Conservation (phyloP, 2,797 vertebrate species). For the Nothura maculosa region DNA sequence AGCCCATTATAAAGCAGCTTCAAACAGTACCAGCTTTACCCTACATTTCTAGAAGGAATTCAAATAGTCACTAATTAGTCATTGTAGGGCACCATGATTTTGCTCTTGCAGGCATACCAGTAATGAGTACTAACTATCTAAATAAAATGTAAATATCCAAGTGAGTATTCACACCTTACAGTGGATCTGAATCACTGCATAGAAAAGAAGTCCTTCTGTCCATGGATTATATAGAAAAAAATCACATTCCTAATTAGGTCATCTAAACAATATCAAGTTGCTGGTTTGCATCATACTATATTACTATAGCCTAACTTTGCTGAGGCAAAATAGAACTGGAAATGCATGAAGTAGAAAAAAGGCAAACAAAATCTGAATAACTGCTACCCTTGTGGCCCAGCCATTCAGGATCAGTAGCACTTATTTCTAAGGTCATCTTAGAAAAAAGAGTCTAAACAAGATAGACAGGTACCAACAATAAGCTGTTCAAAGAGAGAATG, state of each 20-base stretch:
- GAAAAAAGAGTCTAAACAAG: neutral
- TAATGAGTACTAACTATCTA: neutral
- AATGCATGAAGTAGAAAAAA: neutral
- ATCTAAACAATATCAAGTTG: neutral
- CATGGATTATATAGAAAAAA: neutral
- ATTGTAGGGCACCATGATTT: neutral
- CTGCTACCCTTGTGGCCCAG: neutral
- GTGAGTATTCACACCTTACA: neutral
- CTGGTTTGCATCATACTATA: rapidly evolving
- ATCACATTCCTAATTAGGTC: neutral
- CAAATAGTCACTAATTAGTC: neutral
- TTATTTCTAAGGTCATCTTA: neutral
- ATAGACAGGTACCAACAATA: neutral
- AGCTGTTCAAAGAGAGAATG: neutral
- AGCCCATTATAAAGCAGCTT: neutral
- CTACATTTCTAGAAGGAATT: neutral
- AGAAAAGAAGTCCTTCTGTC: neutral
- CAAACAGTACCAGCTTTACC: neutral
- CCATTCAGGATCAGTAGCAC: neutral
- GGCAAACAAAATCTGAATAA: neutral
- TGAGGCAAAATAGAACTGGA: neutral
- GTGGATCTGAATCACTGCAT: neutral
- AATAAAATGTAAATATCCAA: neutral
- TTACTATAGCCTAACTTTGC: neutral
- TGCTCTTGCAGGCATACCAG: neutral